phyloP scores from a whole-genome alignment of 2,113 vertebrate genomes.

The Epinephelus moara region DNA sequence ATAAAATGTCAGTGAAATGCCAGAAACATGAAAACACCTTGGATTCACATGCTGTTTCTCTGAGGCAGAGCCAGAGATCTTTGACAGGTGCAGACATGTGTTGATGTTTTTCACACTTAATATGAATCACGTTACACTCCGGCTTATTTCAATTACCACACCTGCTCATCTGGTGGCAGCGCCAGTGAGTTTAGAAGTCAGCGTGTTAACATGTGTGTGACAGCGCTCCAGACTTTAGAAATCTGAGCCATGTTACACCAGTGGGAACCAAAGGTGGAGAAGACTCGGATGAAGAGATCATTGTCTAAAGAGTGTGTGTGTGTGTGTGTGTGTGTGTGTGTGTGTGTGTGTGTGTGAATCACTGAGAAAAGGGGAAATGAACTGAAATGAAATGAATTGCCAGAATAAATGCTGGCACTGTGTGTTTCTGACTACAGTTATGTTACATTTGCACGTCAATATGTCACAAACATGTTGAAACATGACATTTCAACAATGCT shows the following conservation, averaged over 20 bases:
- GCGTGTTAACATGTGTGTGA: constrained; percentile 3
- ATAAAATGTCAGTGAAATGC: not conserved
- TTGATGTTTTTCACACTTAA: constrained; percentile 30
- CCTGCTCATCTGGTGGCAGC: constrained; percentile 17
- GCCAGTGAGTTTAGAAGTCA: not conserved
- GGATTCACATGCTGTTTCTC: not conserved
- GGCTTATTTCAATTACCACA: constrained; percentile 30
- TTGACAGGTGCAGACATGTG: constrained; percentile 36
- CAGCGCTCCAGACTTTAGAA: not conserved
- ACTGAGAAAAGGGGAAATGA: too few relatives aligned
- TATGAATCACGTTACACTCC: not conserved
- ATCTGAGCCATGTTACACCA: not conserved
- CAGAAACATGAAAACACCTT: not conserved
- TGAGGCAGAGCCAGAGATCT: not conserved
- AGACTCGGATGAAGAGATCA: too few relatives aligned
- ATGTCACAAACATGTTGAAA: too few relatives aligned
- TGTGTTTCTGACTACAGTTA: too few relatives aligned
- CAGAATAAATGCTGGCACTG: too few relatives aligned
- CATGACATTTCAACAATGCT: too few relatives aligned
- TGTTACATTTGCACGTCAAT: too few relatives aligned
- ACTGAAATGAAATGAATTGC: too few relatives aligned
- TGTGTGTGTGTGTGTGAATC: too few relatives aligned
- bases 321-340: too few relatives aligned
- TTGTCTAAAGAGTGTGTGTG: too few relatives aligned
- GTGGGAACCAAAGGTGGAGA: too few relatives aligned